Conservation (phyloP, 2,113 vertebrate species). For the Halcyon malimbica region DNA sequence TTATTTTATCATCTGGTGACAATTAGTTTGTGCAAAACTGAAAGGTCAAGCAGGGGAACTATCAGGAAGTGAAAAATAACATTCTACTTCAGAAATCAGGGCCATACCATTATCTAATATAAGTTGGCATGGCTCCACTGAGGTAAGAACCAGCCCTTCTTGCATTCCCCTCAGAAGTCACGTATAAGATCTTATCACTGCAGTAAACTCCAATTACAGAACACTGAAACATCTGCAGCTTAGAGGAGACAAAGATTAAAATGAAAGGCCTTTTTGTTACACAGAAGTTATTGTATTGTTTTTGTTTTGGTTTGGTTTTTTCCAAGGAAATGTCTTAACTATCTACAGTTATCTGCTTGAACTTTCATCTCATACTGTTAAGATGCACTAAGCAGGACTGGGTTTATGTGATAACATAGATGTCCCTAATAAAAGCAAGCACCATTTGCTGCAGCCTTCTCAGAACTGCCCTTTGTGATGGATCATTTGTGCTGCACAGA, state of each 20-base stretch:
- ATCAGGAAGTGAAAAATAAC: background rate
- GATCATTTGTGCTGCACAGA: background rate
- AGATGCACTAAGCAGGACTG: background rate
- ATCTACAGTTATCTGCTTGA: background rate
- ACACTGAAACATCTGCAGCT: background rate
- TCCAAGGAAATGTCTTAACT: background rate
- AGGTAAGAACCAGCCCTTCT: background rate
- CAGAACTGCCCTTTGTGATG: background rate
- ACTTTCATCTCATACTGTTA: background rate
- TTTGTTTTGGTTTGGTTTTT: background rate
- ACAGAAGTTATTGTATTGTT: background rate
- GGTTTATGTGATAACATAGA: rapidly evolving
- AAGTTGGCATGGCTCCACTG: background rate
- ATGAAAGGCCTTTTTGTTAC: background rate
- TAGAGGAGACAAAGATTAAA: background rate
- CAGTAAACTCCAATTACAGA: background rate
- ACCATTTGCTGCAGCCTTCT: background rate
- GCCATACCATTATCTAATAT: background rate
- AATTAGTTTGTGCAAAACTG: background rate
- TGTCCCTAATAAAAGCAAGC: background rate
- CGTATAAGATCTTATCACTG: background rate
- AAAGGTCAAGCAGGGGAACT: background rate
- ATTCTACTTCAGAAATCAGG: background rate
- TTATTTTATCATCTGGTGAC: background rate
- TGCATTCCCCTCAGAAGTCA: background rate